These are phyloP conservation scores for Andrena cerasifolii DNA, from an alignment of 1,140 invertebrate genomes.

Conservation along the genomic window DNA sequence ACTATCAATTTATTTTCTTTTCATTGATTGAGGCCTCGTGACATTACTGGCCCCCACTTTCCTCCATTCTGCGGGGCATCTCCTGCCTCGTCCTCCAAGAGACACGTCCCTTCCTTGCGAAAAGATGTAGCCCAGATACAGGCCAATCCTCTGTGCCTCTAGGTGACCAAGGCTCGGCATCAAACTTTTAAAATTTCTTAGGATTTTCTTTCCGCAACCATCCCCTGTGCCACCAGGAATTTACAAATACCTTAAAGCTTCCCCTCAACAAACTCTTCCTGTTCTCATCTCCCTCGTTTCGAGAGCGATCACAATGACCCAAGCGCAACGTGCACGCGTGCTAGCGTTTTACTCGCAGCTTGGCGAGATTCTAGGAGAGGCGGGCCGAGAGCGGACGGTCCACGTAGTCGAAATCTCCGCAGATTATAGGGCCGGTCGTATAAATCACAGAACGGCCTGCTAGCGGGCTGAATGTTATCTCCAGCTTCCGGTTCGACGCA, in stretches of 20 bases:
- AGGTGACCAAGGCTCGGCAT: too few relatives aligned
- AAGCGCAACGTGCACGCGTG: neutral
- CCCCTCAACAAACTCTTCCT: neutral
- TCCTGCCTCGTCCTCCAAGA: neutral
- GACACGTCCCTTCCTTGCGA: too few relatives aligned
- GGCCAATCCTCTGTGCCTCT: too few relatives aligned
- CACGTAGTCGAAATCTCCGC: conserved; percentile 71
- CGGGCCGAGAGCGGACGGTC: conserved; percentile 68
- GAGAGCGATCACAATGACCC: neutral
- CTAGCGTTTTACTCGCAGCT: neutral
- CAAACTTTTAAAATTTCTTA: too few relatives aligned
- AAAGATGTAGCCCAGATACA: too few relatives aligned
- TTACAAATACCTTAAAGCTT: too few relatives aligned
- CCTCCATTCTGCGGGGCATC: conserved; percentile 29
- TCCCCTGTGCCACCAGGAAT: too few relatives aligned
- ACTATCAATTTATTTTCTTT: conserved; percentile 82
- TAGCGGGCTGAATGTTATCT: conserved; percentile 80
- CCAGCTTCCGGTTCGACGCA: conserved; percentile 78
- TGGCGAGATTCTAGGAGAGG: neutral
- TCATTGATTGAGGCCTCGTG: conserved; percentile 71
- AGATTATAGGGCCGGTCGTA: conserved; percentile 77
- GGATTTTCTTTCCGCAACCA: too few relatives aligned
- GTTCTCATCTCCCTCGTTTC: neutral
- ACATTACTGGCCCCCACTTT: conserved; percentile 62
- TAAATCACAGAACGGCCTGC: conserved; percentile 75